These are phyloP conservation scores for Papilio demoleus DNA, from an alignment of 2,888 invertebrate species.

Conservation along the genomic window DNA sequence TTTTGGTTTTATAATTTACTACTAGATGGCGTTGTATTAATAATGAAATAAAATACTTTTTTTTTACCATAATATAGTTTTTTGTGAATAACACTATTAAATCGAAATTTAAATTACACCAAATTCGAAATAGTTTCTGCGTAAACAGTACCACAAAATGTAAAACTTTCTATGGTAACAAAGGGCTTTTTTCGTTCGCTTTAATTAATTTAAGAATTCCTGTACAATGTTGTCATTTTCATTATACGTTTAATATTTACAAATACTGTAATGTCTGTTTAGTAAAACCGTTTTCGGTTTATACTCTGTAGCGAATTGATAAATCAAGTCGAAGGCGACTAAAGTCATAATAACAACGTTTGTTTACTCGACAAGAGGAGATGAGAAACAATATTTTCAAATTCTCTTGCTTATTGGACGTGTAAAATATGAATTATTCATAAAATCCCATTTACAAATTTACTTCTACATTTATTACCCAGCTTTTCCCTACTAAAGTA, in stretches of 20 bases:
- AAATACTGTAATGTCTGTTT: not conserved
- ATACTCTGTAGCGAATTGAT: conserved; percentile 10
- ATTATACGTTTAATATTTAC: not conserved
- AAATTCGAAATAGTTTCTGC: too few relatives aligned
- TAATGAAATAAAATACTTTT: too few relatives aligned
- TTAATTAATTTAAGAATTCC: not conserved
- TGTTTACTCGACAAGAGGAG: conserved; percentile 33
- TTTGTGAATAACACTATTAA: too few relatives aligned
- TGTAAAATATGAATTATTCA: conserved; percentile 7
- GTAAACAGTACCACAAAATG: too few relatives aligned
- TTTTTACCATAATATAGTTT: too few relatives aligned
- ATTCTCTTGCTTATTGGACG: conserved; percentile 23
- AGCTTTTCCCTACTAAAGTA: not conserved
- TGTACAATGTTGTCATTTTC: not conserved
- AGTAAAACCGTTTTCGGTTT: conserved; percentile 3
- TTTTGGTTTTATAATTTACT: too few relatives aligned
- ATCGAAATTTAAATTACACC: too few relatives aligned
- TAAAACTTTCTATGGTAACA: too few relatives aligned
- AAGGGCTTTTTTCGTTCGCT: too few relatives aligned
- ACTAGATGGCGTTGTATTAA: too few relatives aligned
- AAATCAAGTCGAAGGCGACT: conserved; percentile 16
- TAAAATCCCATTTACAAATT: conserved; percentile 11
- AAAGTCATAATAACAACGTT: conserved; percentile 28
- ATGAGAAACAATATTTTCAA: conserved; percentile 34
- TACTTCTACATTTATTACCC: not conserved